Percentiles rank a stretch among this genome's conserved stretches.
These are phyloP conservation scores for Apocheima hispidaria DNA, from an alignment of 2,888 invertebrate genomes.

Conservation along the genomic window DNA sequence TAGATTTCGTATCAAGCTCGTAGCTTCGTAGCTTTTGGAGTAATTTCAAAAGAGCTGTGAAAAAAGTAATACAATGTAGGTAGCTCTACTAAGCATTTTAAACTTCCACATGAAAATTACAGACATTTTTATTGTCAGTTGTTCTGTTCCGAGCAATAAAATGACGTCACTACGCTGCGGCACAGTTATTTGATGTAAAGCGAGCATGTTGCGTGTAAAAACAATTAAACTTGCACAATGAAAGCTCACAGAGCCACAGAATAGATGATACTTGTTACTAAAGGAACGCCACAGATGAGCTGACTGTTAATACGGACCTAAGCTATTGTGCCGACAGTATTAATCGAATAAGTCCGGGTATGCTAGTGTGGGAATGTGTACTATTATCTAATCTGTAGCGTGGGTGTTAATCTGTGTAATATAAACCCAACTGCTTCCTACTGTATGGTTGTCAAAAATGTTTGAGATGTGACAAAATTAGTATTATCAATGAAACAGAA, in stretches of 20 bases:
- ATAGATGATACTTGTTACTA: conserved; percentile 36
- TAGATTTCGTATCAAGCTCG: neutral
- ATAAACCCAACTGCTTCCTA: conserved; percentile 24
- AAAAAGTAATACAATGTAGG: conserved; percentile 10
- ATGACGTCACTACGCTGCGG: conserved; percentile 43
- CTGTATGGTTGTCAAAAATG: conserved; percentile 27
- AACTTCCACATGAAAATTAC: conserved; percentile 24
- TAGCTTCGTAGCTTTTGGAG: conserved; percentile 3
- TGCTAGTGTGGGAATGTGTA: too few relatives aligned
- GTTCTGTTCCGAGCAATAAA: conserved; percentile 34
- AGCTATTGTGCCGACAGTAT: conserved; percentile 70
- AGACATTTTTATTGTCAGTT: conserved; percentile 26
- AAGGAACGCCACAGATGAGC: neutral
- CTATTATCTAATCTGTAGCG: too few relatives aligned
- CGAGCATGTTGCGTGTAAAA: conserved; percentile 63
- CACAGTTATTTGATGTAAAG: conserved; percentile 49
- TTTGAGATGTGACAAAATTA: neutral
- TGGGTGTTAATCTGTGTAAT: conserved; percentile 33
- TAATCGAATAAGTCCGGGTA: conserved; percentile 72
- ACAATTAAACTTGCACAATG: conserved; percentile 80
- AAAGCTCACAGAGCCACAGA: conserved; percentile 65
- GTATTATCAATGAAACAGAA: neutral
- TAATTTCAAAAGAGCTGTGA: neutral
- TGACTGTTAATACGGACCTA: conserved; percentile 40
- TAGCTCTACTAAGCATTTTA: conserved; percentile 9